Evolutionary conservation across 1,140 invertebrate genomes (phyloP), one percentile per base, ranked within the genome.

Genomic region (Orussus abietinus): DNA sequence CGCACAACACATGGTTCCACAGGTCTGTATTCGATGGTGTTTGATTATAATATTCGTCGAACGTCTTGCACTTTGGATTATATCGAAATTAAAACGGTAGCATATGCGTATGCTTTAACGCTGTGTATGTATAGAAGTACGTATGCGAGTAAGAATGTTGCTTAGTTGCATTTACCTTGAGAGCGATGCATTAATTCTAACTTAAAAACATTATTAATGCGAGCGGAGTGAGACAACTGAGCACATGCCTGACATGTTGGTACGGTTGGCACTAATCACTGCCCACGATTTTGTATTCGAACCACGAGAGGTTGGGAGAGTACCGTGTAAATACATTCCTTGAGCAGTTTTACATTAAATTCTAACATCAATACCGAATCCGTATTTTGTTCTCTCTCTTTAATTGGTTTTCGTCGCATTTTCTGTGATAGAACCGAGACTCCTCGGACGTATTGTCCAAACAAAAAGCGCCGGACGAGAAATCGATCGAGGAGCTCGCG

Each of bases 1-100:
- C 3, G 60, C 40, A 7, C 57, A 49, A 41, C 70, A 68, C 54
- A 32, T 45, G 3, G 40, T 38, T 6, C 39, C 42, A 3, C 40
- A 50, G 47, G 51, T 50, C 40, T 53, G 44, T 53, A 47, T 44
- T 33, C 20, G 20, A 38, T 47, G 49, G 31, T 42, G 22, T 35
- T 49, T 49, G 5, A 19, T 40, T 17, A 33, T 34, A 10, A 12
- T 47, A 51, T 63, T 55, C 32, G 20, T 57, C 29, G 49, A 59
- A 45, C 39, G 42, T 32, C 17, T 46, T 22, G 40, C 49, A 1
- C 15, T 57, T 44, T 56, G 42, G 51, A 48, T 50, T 50, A 37
- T 56, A 18, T 41, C 42, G 28, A 25, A 33, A n/a, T 41, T 40
- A 5, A 48, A 54, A 37, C 36, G 44, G 43, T 51, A 45, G 21